Evolutionary conservation across 2,888 invertebrate genomes (phyloP), one percentile per base, ranked within the genome.

Genomic region (Drosophila melanocephala): DNA sequence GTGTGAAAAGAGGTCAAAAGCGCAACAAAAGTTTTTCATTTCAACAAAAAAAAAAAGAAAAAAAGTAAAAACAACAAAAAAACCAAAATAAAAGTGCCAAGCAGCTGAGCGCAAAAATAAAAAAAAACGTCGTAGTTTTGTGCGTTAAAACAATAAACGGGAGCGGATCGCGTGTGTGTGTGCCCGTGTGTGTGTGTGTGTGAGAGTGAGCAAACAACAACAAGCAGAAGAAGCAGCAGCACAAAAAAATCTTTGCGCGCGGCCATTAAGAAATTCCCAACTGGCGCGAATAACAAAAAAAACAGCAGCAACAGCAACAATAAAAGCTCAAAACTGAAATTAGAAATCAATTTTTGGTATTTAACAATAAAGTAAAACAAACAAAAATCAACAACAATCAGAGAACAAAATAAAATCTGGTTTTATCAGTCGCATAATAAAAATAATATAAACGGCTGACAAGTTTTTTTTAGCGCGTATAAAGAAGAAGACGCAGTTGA

Each of bases 1-100:
- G 81, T 72, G 88, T 88, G 73, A 87, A 87, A 87, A 90, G 90
- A 90, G 87, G 87, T 87, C 87, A 87, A 87, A 87, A 90, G 90
- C 87, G 87, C 90, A 90, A 89, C 90, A 84, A 78, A 78, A 82
- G 73, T 81, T 82, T 84, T 79, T 84, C 82, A 84, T 73, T 75
- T 75, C 75, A 72, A 62, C 39, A 77, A 51, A 47, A 68, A 33
- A 75, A 9, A 77, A 73, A 53, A 72, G 74, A 70, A 42, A 28
- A 69, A 47, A 55, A 37, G 22, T 4, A 56, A 81, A 77, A 47
- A 16, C 22, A 5, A 52, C 30, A 28, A 63, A 70, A 35, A 44
- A 69, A 47, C 33, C 28, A 47, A 44, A 66, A 66, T 33, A 44
- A 62, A 86, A 84, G 75, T 83, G 76, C 60, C 84, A 81, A 87